Percentiles rank a stretch among this genome's conserved stretches.
Evolutionary conservation across 2,113 vertebrate genomes (phyloP).

Genomic region (Gallinago jamesoni): DNA sequence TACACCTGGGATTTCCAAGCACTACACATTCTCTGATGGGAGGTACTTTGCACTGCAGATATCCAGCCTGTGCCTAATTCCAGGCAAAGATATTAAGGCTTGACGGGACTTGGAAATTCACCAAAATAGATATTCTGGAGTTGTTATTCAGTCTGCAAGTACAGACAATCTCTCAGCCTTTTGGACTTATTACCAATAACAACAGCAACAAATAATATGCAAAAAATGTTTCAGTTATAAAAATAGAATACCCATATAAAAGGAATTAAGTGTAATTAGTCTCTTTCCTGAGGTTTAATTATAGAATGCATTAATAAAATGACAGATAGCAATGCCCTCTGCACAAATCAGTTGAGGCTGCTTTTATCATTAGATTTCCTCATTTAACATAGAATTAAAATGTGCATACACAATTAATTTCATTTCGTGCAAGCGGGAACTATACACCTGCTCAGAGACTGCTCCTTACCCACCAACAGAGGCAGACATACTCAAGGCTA

Average conservation of each 20-base stretch:
- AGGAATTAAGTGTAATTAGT: conserved; percentile 41
- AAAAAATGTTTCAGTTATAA: not conserved
- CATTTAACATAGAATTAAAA: conserved; percentile 27
- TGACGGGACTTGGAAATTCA: not conserved
- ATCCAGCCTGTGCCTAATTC: not conserved
- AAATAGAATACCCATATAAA: conserved; percentile 8
- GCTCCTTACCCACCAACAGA: accelerated
- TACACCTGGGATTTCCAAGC: not conserved
- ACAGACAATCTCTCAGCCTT: not conserved
- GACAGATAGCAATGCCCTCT: conserved; percentile 23
- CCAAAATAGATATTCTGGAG: not conserved
- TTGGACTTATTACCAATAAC: not conserved
- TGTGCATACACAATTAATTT: conserved; percentile 17
- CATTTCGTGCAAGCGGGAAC: not conserved
- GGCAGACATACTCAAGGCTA: not conserved
- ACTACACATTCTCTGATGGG: not conserved
- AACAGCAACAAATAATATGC: not conserved
- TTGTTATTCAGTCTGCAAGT: not conserved
- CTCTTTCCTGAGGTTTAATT: conserved; percentile 60
- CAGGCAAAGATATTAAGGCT: not conserved
- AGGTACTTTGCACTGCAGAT: not conserved
- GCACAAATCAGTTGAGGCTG: conserved; percentile 23
- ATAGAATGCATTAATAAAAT: conserved; percentile 60
- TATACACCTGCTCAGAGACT: not conserved
- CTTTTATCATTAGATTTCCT: conserved; percentile 49